A percentile compares a stretch with the other conserved stretches of the same genome.
Conservation (phyloP, 2,113 vertebrate species). For the Aldabrachelys gigantea region DNA sequence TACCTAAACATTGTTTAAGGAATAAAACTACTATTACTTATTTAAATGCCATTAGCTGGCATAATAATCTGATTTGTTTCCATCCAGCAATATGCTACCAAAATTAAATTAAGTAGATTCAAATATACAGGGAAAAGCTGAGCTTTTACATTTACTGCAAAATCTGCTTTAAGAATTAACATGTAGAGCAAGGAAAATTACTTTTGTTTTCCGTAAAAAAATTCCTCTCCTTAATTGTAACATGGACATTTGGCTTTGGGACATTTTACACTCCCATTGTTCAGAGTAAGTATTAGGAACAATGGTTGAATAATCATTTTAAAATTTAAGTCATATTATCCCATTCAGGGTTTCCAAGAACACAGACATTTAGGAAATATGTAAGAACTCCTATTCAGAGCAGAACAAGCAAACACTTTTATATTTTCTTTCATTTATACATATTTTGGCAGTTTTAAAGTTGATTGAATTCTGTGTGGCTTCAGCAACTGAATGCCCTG, state of each 20-base stretch:
- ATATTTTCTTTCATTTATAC: background rate
- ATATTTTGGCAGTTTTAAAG: background rate
- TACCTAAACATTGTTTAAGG: background rate
- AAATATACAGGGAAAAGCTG: background rate
- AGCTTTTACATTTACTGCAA: background rate
- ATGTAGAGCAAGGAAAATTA: background rate
- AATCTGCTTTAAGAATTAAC: background rate
- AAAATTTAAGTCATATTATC: background rate
- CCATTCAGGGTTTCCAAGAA: background rate
- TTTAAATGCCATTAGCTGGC: background rate
- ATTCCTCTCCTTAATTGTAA: background rate
- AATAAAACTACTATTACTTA: background rate
- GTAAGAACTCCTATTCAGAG: background rate
- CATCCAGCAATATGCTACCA: background rate
- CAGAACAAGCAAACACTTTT: rapidly evolving
- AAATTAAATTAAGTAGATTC: background rate
- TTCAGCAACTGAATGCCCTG: background rate
- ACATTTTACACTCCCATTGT: background rate
- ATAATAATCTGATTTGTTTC: background rate
- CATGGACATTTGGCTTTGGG: background rate
- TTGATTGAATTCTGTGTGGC: background rate
- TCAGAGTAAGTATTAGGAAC: background rate
- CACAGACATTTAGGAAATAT: background rate
- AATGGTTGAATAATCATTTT: rapidly evolving
- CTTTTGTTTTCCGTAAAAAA: background rate